Base-by-base conservation (phyloP, 2,797 vertebrate genomes). In the Eulemur rubriventer region DNA sequence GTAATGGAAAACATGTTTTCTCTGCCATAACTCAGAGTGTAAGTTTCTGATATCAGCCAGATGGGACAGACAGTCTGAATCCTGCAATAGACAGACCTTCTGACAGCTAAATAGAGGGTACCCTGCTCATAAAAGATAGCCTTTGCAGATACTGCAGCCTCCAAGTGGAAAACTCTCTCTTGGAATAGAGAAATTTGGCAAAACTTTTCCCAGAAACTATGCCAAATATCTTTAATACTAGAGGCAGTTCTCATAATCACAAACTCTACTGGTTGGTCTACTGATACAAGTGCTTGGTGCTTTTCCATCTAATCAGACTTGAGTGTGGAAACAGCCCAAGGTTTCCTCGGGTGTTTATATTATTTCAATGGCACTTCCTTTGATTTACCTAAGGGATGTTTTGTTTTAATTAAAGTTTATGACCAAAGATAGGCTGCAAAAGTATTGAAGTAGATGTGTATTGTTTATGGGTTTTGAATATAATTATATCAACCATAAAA, bases 331-430 rank as follows among this genome's bases (percentile, higher is more conserved):
- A 98, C n/a, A 96, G 93, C 97, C 97, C 97, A 98, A 97, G 73
- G 91, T 98, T 98, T 98, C 73, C 96, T 97, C 8, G 83, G 63
- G 88, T 98, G 96, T 98, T 98, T 98, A 89, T 97, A 98, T 98
- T 98, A 97, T 97, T 98, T 98, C 94, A 96, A 83, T 97, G 90
- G 96, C 97, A 96, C 94, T 98, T 98, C 92, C 97, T 98, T 98
- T 98, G 98, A 98, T 98, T 98, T 98, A 98, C 95, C 61, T 88
- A 97, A 96, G 89, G 81, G 97, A 98, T 97, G 95, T 97, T 98
- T 98, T 98, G 96, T 97, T 98, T 98, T 97, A 94, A 95, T 98
- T 98, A 96, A 94, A 98, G 95, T 98, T 98, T 98, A 96, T 98
- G 97, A 98, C 96, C 96, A 97, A 98, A 98, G 97, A 88, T 48